These are phyloP conservation scores for Netelia virgata DNA, from an alignment of 2,888 invertebrate species.

Conservation along the genomic window DNA sequence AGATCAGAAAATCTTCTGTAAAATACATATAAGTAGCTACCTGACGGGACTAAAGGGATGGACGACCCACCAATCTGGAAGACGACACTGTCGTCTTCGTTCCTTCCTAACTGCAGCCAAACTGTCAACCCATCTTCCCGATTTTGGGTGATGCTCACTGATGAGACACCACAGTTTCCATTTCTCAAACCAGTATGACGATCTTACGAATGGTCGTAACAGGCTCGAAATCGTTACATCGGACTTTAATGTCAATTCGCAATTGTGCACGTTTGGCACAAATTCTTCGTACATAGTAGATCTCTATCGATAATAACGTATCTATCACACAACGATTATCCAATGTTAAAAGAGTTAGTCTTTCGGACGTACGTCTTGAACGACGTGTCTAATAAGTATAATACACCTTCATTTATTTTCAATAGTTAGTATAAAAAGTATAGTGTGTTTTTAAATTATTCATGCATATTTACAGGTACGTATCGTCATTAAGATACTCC, in stretches of 20 bases:
- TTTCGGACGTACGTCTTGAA: no score
- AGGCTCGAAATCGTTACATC: conserved; percentile 49
- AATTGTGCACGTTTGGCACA: conserved; percentile 43
- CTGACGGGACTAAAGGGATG: conserved; percentile 80
- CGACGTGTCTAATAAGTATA: conserved; percentile 9
- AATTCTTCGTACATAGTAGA: conserved; percentile 31
- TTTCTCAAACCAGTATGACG: conserved; percentile 38
- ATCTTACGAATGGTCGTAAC: conserved; percentile 46
- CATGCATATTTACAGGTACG: conserved; percentile 11
- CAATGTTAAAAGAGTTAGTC: no score
- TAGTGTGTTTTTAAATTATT: conserved; percentile 24
- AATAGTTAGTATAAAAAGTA: conserved; percentile 57
- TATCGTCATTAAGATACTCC: conserved; percentile 16
- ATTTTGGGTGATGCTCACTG: conserved; percentile 75
- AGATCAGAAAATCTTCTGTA: no score
- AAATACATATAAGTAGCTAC: conserved; percentile 68
- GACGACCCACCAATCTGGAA: conserved; percentile 78
- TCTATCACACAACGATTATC: background rate
- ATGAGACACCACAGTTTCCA: conserved; percentile 70
- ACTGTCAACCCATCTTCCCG: conserved; percentile 74
- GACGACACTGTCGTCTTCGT: conserved; percentile 73
- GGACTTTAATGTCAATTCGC: conserved; percentile 53
- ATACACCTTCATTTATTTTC: conserved; percentile 59
- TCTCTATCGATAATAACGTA: background rate
- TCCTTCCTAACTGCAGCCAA: conserved; percentile 75